Percentiles rank a stretch among this genome's conserved stretches.
phyloP scores from a whole-genome alignment of 2,888 invertebrate species.

The Pocota personata region DNA sequence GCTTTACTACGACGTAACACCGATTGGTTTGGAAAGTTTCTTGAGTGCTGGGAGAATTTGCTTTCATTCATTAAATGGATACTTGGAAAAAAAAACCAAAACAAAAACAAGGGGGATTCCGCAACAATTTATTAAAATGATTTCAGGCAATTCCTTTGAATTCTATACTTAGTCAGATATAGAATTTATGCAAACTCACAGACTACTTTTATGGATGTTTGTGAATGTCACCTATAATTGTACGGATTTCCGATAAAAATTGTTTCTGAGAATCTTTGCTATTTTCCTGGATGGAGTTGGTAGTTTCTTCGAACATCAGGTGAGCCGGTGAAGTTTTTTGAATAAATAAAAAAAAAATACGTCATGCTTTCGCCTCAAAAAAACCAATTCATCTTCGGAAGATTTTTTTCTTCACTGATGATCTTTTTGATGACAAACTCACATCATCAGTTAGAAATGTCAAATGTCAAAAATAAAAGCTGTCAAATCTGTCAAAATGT shows the following conservation, averaged over 20 bases:
- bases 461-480: too few relatives aligned
- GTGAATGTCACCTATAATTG: too few relatives aligned
- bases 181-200: background rate
- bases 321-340: background rate
- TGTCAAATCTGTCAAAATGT: too few relatives aligned
- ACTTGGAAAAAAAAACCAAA: background rate
- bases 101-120: background rate
- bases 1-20: background rate
- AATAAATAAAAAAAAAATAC: too few relatives aligned
- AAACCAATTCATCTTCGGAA: too few relatives aligned
- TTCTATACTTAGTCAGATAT: background rate
- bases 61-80: background rate
- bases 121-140: background rate
- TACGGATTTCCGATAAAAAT: background rate
- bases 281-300: background rate
- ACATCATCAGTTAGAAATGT: too few relatives aligned
- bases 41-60: background rate
- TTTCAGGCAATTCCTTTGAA: background rate
- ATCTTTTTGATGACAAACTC: too few relatives aligned
- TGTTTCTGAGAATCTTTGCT: background rate
- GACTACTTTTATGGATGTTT: background rate
- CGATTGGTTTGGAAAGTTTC: background rate
- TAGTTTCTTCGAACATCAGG: background rate
- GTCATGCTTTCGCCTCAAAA: too few relatives aligned
- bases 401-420: too few relatives aligned